A percentile compares a stretch with the other conserved stretches of the same genome.
Conservation (phyloP, 2,797 vertebrate genomes). For the Brachymystax lenok region DNA sequence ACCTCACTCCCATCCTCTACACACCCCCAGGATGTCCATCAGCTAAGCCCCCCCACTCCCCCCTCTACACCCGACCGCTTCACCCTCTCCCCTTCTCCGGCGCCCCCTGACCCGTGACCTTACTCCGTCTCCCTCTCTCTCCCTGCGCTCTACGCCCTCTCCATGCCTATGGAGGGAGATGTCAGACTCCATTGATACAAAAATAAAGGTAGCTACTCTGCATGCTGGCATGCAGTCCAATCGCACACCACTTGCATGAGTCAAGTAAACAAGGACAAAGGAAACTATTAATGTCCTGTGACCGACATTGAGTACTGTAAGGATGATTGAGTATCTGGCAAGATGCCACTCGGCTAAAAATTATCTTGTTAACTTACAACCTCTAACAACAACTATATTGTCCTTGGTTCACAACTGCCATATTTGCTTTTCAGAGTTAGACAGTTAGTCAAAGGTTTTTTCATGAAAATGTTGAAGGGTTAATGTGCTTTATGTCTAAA, state of each 20-base stretch:
- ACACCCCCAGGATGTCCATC: constrained; percentile 50
- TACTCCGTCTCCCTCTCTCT: constrained; percentile 62
- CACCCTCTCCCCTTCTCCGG: constrained; percentile 38
- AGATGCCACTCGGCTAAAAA: neutral
- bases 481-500: neutral
- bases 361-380: neutral
- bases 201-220: neutral
- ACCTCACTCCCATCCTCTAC: constrained; percentile 20
- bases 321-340: neutral
- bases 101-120: constrained; percentile 28
- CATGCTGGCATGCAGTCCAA: constrained; percentile 2
- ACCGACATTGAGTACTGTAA: constrained; percentile 6
- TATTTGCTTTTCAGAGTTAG: neutral
- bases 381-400: neutral
- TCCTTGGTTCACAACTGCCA: neutral
- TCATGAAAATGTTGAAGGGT: neutral
- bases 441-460: neutral
- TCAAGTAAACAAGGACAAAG: constrained; percentile 18
- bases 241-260: constrained; percentile 51
- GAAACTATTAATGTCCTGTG: constrained; percentile 13
- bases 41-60: constrained; percentile 63
- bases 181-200: constrained; percentile 64
- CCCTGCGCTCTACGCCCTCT: constrained; percentile 58
- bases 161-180: constrained; percentile 68
- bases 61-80: constrained; percentile 37